phyloP scores from a whole-genome alignment of 2,113 vertebrate genomes.

The Lepus americanus region DNA sequence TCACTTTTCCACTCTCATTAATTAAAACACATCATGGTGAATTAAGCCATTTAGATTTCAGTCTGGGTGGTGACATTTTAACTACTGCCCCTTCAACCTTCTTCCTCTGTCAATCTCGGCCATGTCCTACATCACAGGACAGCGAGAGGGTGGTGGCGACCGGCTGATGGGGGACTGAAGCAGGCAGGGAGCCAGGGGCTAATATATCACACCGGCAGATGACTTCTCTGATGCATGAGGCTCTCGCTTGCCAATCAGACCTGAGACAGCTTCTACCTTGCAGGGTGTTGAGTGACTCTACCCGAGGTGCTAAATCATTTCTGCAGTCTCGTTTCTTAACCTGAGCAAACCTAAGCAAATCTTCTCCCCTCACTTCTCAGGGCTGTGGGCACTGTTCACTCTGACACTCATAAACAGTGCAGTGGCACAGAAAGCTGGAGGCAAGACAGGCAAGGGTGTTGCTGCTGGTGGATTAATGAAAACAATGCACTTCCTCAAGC shows the following conservation, averaged over 20 bases:
- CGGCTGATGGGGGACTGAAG: neutral
- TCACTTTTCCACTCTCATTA: constrained; percentile 64
- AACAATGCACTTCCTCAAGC: neutral
- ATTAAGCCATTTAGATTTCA: constrained; percentile 65
- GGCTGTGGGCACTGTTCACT: neutral
- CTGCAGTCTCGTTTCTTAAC: constrained; percentile 58
- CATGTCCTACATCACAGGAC: neutral
- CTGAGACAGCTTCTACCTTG: constrained; percentile 18
- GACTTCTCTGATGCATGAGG: constrained; percentile 46
- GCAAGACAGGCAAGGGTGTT: neutral
- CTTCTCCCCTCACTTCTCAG: neutral
- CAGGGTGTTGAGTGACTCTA: constrained; percentile 10
- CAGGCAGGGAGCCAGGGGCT: neutral
- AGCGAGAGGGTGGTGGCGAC: neutral
- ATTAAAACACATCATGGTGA: constrained; percentile 72
- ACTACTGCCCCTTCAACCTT: constrained; percentile 63
- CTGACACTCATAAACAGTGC: neutral
- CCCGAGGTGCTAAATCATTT: constrained; percentile 58
- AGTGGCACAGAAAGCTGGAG: neutral
- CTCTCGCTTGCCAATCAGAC: constrained; percentile 65
- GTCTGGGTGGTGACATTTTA: constrained; percentile 70
- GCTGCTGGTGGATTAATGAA: neutral
- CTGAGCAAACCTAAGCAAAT: neutral
- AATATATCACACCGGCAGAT: neutral
- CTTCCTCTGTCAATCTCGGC: constrained; percentile 51